Percentiles rank a stretch among this genome's conserved stretches.
These are phyloP conservation scores for Daboia siamensis DNA, from an alignment of 2,113 vertebrate genomes.

Conservation along the genomic window DNA sequence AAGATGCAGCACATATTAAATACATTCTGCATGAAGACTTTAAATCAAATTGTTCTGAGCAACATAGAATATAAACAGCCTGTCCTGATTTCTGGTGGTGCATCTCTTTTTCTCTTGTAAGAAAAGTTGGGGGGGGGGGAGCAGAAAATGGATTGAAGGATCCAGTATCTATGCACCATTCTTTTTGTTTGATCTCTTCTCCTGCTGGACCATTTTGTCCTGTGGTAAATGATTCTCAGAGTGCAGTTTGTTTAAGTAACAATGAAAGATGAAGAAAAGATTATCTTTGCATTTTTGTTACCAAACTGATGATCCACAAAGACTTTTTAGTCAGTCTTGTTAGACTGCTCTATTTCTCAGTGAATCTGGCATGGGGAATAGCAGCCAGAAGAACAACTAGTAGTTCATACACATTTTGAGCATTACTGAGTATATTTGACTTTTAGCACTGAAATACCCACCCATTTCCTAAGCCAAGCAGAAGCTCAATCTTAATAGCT, in stretches of 20 bases:
- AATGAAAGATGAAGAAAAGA: not conserved
- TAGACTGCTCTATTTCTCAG: not conserved
- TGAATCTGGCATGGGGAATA: not conserved
- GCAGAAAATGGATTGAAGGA: not conserved
- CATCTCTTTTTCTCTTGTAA: not conserved
- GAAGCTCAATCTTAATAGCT: not conserved
- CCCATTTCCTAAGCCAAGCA: not conserved
- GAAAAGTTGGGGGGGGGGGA: accelerated
- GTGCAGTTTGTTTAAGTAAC: not conserved
- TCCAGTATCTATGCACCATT: not conserved
- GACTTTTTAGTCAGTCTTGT: not conserved
- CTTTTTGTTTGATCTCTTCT: not conserved
- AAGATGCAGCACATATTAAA: not conserved
- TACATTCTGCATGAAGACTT: not conserved
- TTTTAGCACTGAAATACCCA: not conserved
- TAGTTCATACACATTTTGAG: not conserved
- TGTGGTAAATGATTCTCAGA: not conserved
- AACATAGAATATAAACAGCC: not conserved
- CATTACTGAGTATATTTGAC: not conserved
- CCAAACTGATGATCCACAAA: too few species aligned
- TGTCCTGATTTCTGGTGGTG: not conserved
- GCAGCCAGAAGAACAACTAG: not conserved
- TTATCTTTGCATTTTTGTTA: not conserved
- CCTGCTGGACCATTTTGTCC: not conserved
- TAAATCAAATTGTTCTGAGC: not conserved